Evolutionary conservation across 2,888 invertebrate genomes (phyloP).

Genomic region (Zootermopsis nevadensis): DNA sequence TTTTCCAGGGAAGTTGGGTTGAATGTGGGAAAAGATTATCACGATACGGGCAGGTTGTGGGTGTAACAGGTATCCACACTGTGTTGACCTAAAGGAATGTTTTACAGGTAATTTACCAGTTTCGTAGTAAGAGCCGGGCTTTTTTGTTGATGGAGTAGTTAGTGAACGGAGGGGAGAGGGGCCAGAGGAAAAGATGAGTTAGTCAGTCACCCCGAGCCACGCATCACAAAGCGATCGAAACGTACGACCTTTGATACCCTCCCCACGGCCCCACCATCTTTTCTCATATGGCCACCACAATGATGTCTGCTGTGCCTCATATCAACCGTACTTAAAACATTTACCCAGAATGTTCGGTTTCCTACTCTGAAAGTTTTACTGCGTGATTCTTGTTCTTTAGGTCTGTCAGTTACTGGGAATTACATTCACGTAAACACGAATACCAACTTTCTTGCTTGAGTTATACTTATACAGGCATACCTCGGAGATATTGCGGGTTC

Average conservation of each 20-base stretch:
- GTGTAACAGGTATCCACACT: not conserved
- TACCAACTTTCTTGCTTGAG: too few relatives aligned
- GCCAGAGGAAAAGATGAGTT: not conserved
- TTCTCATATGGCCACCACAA: not conserved
- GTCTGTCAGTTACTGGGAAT: too few relatives aligned
- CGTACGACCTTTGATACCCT: not conserved
- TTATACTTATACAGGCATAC: too few relatives aligned
- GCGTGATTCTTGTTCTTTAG: too few relatives aligned
- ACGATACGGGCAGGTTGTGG: not conserved
- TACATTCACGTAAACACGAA: too few relatives aligned
- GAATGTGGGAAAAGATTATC: not conserved
- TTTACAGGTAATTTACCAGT: not conserved
- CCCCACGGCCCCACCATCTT: not conserved
- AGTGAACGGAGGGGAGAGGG: too few relatives aligned
- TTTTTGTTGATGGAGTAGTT: not conserved
- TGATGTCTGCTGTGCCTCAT: not conserved
- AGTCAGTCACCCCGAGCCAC: not conserved
- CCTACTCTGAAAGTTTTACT: too few relatives aligned
- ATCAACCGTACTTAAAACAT: not conserved
- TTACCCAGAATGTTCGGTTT: too few relatives aligned
- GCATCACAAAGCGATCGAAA: not conserved
- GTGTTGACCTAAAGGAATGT: not conserved
- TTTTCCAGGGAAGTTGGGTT: not conserved
- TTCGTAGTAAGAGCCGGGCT: not conserved
- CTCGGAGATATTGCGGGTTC: too few relatives aligned